phyloP scores from a whole-genome alignment of 2,888 invertebrate species.

The Tinea trinotella region DNA sequence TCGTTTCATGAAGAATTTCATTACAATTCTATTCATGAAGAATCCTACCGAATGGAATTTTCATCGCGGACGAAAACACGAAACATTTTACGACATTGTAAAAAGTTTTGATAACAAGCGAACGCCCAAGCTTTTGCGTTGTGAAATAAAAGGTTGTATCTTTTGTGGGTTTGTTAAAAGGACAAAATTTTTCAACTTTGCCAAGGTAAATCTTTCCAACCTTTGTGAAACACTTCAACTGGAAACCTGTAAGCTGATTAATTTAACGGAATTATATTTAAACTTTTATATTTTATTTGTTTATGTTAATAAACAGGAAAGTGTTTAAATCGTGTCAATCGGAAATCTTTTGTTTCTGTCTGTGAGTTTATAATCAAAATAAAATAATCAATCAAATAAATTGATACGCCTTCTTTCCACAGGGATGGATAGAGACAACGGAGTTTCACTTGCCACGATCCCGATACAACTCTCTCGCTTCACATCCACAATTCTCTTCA shows the following conservation, averaged over 20 bases:
- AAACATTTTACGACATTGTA: constrained; percentile 9
- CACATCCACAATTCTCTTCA: too few species aligned
- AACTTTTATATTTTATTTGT: background rate
- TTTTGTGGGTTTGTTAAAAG: constrained; percentile 14
- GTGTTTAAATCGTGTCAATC: too few species aligned
- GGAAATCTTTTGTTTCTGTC: too few species aligned
- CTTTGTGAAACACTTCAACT: background rate
- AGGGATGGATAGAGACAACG: too few species aligned
- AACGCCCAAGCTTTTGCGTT: constrained; percentile 13
- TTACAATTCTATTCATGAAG: background rate
- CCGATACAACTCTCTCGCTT: too few species aligned
- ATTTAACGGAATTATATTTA: background rate
- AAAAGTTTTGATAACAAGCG: constrained; percentile 14
- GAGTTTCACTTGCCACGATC: too few species aligned
- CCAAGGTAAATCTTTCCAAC: constrained; percentile 1
- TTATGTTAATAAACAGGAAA: too few species aligned
- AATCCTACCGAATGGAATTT: background rate
- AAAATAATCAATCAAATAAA: too few species aligned
- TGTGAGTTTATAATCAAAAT: too few species aligned
- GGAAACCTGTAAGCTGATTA: constrained; percentile 11
- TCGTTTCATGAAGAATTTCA: background rate
- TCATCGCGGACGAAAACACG: background rate
- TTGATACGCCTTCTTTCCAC: too few species aligned
- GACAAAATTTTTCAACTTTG: constrained; percentile 1
- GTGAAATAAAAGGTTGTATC: background rate